Conservation (phyloP, 2,797 vertebrate species). For the Clamator glandarius region DNA sequence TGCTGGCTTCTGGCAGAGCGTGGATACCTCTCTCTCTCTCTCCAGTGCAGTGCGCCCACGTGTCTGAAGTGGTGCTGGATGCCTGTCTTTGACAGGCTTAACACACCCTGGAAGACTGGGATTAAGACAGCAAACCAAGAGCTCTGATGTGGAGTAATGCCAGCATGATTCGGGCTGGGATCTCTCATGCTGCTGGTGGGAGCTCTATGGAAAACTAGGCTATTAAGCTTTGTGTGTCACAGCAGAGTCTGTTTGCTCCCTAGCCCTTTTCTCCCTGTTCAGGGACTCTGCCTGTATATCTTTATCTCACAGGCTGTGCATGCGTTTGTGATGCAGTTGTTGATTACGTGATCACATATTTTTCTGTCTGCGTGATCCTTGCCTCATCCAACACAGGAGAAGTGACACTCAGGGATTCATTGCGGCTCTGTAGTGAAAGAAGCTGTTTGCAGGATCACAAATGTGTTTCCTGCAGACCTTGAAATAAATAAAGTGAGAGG, state of each 20-base stretch:
- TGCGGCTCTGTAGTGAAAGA: background rate
- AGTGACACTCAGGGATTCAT: background rate
- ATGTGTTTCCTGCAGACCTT: background rate
- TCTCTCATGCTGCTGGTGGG: background rate
- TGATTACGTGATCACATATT: background rate
- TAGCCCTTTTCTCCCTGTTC: background rate
- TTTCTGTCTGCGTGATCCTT: background rate
- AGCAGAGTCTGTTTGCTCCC: background rate
- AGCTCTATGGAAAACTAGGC: fast-evolving
- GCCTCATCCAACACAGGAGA: background rate
- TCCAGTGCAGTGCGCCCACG: fast-evolving
- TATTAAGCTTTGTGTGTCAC: fast-evolving
- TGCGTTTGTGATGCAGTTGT: background rate
- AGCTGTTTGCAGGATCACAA: background rate
- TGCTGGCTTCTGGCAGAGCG: background rate
- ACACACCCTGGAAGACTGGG: background rate
- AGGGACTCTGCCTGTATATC: background rate
- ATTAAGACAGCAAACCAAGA: background rate
- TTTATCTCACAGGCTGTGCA: fast-evolving
- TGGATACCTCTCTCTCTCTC: background rate
- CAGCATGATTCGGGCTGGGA: background rate
- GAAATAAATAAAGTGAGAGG: slow-evolving; percentile 2
- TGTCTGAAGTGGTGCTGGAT: background rate
- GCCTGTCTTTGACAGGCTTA: background rate
- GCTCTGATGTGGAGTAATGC: background rate